Base-by-base conservation (phyloP, 2,888 invertebrate species). In the Cryptosula pallasiana region DNA sequence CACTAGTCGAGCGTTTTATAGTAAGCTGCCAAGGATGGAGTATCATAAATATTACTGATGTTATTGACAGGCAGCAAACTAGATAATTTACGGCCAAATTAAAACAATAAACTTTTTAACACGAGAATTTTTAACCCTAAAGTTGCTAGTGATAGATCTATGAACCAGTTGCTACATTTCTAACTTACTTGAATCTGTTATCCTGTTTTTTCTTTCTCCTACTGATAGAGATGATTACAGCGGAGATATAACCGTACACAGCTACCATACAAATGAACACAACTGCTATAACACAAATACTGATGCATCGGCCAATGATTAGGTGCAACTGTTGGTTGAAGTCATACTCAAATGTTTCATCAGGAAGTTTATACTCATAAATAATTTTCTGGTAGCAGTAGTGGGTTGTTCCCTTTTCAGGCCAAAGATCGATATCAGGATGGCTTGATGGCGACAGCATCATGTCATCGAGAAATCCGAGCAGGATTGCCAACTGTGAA, bases 141-240 rank as follows among this genome's bases (percentile, higher is more conserved):
- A n/a, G n/a, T n/a, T n/a, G n/a, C n/a, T n/a, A n/a, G n/a, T n/a
- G n/a, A n/a, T n/a, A n/a, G n/a, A n/a, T n/a, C n/a, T n/a, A n/a
- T n/a, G n/a, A n/a, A n/a, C n/a, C n/a, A n/a, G n/a, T n/a, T n/a
- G n/a, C n/a, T n/a, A n/a, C n/a, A n/a, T n/a, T n/a, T n/a, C n/a
- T n/a, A n/a, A 3, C 63, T 32, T 32, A 63, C 63, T 32, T 63
- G 63, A 25, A 63, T 63, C 32, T 63, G 32, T 32, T 63, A 32
- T 63, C 32, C 32, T 29, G 27, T 13, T 5, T 3, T 32, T 63
- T 63, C 32, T 27, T 63, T 27, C 63, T 63, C 32, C 32, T 63
- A 34, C 27, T 63, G 13, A 63, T 13, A 2, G 63, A 63, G 63
- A 63, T 63, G 32, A 63, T 32, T 13, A 32, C 63, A 13, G 3